phyloP scores from a whole-genome alignment of 2,888 invertebrate species.

The Orthosia gracilis region DNA sequence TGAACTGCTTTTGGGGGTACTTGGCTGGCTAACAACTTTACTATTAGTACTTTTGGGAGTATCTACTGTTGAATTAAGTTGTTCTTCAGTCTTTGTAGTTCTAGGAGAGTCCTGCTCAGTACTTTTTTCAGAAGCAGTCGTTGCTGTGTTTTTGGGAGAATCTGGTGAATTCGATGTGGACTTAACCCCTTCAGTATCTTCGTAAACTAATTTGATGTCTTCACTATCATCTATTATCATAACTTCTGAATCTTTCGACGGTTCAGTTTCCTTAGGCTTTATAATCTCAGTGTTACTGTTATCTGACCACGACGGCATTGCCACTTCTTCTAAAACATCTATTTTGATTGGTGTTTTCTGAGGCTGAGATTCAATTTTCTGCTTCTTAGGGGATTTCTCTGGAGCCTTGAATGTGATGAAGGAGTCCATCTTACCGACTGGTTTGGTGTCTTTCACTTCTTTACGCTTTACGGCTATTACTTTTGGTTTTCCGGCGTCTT shows the following conservation, averaged over 20 bases:
- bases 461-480: slow-evolving; percentile 17
- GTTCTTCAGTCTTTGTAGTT: slow-evolving; percentile 53
- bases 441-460: slow-evolving; percentile 64
- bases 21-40: slow-evolving; percentile 38
- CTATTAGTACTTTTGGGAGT: slow-evolving; percentile 45
- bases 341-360: slow-evolving; percentile 85
- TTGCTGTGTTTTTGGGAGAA: slow-evolving; percentile 37
- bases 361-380: slow-evolving; percentile 68
- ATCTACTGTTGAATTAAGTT: slow-evolving; percentile 50
- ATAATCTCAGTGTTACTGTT: slow-evolving; percentile 86
- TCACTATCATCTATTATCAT: slow-evolving; percentile 86
- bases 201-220: slow-evolving; percentile 92
- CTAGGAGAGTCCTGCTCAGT: slow-evolving; percentile 34
- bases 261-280: slow-evolving; percentile 71
- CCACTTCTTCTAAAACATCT: slow-evolving; percentile 85
- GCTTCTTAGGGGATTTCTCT: slow-evolving; percentile 80
- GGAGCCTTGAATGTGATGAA: slow-evolving; percentile 87
- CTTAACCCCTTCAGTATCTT: slow-evolving; percentile 83
- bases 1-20: slow-evolving; percentile 47
- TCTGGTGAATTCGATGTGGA: slow-evolving; percentile 63
- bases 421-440: slow-evolving; percentile 77
- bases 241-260: slow-evolving; percentile 60
- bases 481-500: slow-evolving; percentile 65
- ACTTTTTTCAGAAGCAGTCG: slow-evolving; percentile 13
- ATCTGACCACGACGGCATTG: slow-evolving; percentile 89